phyloP scores from a whole-genome alignment of 2,797 vertebrate genomes.

The Uromys caudimaculatus region DNA sequence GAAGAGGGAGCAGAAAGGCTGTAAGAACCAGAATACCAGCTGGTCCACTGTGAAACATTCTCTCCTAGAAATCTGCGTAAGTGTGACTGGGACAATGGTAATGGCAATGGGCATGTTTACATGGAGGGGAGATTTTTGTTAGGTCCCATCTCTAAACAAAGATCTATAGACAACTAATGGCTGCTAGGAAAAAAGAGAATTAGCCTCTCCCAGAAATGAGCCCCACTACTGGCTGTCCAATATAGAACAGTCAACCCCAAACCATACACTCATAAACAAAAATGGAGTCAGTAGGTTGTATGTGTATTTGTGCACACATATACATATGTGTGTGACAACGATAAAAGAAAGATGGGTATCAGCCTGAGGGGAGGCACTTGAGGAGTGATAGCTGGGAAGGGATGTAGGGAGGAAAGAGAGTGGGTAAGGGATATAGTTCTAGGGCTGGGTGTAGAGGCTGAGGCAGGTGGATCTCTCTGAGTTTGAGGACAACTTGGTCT shows the following conservation, averaged over 20 bases:
- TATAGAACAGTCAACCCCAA: background rate
- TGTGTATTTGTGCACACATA: background rate
- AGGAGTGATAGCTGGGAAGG: background rate
- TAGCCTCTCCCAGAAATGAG: background rate
- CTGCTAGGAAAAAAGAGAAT: background rate
- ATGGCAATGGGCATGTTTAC: background rate
- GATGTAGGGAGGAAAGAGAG: background rate
- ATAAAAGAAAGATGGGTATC: background rate
- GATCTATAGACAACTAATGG: background rate
- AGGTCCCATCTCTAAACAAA: background rate
- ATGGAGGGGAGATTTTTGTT: background rate
- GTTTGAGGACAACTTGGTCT: background rate
- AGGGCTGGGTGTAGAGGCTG: background rate
- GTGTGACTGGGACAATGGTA: background rate
- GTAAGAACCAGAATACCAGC: background rate
- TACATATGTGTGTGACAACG: background rate
- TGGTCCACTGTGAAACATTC: background rate
- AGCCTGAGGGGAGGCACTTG: background rate
- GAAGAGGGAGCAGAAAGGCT: background rate
- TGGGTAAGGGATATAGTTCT: background rate
- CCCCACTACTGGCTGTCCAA: background rate
- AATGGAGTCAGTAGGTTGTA: background rate
- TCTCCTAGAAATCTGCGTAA: background rate
- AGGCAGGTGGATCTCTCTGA: background rate
- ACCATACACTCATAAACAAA: background rate